Conservation (phyloP, 2,797 vertebrate genomes). For the Chelonia mydas region DNA sequence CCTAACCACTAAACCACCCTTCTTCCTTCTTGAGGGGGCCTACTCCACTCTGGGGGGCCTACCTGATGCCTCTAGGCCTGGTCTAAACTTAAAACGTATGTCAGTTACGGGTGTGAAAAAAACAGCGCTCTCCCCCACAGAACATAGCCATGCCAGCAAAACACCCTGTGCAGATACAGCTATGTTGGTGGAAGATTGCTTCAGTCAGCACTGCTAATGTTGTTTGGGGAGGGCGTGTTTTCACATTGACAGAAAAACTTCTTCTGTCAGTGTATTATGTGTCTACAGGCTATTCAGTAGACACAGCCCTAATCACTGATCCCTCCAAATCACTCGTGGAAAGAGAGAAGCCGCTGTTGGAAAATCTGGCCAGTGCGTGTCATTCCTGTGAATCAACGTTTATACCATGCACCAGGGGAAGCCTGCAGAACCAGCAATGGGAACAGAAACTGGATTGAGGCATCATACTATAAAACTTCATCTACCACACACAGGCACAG, state of each 20-base stretch:
- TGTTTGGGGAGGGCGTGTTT: no score
- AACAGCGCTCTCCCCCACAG: fast-evolving
- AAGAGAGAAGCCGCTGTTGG: fast-evolving
- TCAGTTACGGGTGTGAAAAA: no score
- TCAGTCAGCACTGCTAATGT: no score
- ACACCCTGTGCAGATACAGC: no score
- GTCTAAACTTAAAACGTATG: no score
- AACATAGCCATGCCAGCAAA: no score
- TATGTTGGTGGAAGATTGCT: no score
- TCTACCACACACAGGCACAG: slow-evolving; percentile 32
- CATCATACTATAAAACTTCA: slow-evolving; percentile 46
- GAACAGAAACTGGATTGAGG: neutral
- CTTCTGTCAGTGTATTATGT: no score
- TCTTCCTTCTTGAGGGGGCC: neutral
- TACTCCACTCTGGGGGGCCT: neutral
- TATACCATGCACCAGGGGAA: neutral
- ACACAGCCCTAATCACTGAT: neutral
- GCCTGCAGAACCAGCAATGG: neutral
- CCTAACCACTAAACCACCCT: neutral
- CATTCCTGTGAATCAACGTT: fast-evolving
- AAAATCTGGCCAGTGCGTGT: fast-evolving
- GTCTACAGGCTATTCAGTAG: no score
- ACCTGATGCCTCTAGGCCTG: neutral
- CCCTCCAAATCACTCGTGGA: fast-evolving
- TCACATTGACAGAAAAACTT: no score